Percentiles rank a stretch among this genome's conserved stretches.
phyloP scores from a whole-genome alignment of 2,888 invertebrate species.

The Mechanitis messenoides region DNA sequence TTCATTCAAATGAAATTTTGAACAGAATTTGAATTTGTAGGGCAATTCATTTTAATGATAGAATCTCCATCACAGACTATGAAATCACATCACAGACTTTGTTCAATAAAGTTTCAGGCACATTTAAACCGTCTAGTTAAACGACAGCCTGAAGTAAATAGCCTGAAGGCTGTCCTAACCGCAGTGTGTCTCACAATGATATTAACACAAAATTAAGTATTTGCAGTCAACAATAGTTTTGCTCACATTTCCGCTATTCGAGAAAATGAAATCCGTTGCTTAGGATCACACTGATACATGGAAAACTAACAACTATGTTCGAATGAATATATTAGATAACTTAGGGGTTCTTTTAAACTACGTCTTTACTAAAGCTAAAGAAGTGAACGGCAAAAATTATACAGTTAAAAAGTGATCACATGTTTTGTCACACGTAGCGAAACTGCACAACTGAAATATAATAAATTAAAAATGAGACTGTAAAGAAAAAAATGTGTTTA shows the following conservation, averaged over 20 bases:
- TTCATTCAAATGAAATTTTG: too few relatives aligned
- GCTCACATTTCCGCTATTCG: constrained; percentile 16
- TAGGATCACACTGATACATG: neutral
- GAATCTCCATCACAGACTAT: constrained; percentile 6
- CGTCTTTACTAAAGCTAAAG: neutral
- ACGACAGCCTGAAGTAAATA: constrained; percentile 8
- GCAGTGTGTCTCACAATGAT: constrained; percentile 9
- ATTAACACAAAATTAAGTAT: constrained; percentile 10
- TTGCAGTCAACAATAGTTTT: constrained; percentile 14
- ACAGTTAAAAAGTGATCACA: too few relatives aligned
- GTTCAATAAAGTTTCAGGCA: constrained; percentile 6
- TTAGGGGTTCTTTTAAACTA: too few relatives aligned
- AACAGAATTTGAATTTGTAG: neutral
- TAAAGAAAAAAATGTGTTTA: too few relatives aligned
- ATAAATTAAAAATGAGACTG: too few relatives aligned
- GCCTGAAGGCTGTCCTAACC: constrained; percentile 13
- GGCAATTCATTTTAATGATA: constrained; percentile 1
- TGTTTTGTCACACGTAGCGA: too few relatives aligned
- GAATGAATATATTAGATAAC: too few relatives aligned
- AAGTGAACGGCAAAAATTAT: too few relatives aligned
- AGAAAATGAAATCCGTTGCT: constrained; percentile 7
- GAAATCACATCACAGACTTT: too few relatives aligned
- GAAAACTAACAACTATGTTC: neutral
- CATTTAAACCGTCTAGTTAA: constrained; percentile 1
- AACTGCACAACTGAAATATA: too few relatives aligned